Percentiles rank a stretch among this genome's conserved stretches.
Conservation (phyloP, 2,888 invertebrate species). For the Tromatobia lineatoria region DNA sequence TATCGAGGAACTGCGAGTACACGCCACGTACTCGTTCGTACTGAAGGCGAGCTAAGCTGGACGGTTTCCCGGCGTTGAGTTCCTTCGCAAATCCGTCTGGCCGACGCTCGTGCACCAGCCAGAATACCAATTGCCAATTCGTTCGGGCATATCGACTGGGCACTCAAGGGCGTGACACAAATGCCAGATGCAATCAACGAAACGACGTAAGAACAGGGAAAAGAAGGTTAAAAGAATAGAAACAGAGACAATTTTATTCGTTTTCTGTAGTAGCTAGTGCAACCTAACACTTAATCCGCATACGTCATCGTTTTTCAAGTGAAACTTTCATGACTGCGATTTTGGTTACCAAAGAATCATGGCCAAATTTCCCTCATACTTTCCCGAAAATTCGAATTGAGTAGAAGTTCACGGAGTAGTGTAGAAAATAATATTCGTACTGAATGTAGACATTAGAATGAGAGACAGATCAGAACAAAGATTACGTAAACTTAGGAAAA, state of each 20-base stretch:
- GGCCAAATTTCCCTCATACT: too few relatives aligned
- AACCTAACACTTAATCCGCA: conserved; percentile 51
- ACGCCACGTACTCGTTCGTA: conserved; percentile 29
- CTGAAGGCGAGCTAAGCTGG: conserved; percentile 3
- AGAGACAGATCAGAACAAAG: too few relatives aligned
- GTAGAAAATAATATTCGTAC: too few relatives aligned
- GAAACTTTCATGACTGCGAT: too few relatives aligned
- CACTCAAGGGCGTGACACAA: conserved; percentile 85
- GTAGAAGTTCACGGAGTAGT: too few relatives aligned
- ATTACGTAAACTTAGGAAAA: too few relatives aligned
- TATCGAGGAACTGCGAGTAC: conserved; percentile 21
- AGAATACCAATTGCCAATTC: conserved; percentile 84
- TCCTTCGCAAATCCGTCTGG: conserved; percentile 85
- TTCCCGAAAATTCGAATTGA: too few relatives aligned
- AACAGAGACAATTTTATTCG: conserved; percentile 38
- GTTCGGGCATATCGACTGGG: conserved; percentile 84
- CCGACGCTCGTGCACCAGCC: conserved; percentile 76
- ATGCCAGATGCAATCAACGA: conserved; percentile 85
- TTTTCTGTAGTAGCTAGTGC: conserved; percentile 37
- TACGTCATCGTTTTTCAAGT: conserved; percentile 32
- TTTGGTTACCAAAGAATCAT: too few relatives aligned
- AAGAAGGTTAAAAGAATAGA: conserved; percentile 30
- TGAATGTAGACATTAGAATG: too few relatives aligned
- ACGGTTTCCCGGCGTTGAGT: conserved; percentile 55
- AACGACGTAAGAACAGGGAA: conserved; percentile 37